phyloP scores from a whole-genome alignment of 2,888 invertebrate genomes.

The Andrena chrysosceles region DNA sequence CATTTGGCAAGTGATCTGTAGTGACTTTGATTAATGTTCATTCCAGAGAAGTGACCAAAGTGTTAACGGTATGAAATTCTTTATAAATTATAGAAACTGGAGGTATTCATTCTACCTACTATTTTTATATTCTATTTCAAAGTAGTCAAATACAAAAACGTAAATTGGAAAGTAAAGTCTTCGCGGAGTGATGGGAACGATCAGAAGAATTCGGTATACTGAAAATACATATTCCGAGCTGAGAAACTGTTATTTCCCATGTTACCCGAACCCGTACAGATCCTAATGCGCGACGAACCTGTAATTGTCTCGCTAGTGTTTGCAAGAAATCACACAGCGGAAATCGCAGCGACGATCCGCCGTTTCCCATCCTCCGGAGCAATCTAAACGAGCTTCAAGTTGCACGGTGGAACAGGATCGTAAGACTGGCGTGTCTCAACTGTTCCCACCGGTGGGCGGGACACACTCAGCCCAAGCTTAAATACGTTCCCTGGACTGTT shows the following conservation, averaged over 20 bases:
- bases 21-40: too few relatives aligned
- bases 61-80: too few relatives aligned
- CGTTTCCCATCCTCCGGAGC: slow-evolving; percentile 20
- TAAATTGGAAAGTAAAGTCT: too few relatives aligned
- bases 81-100: too few relatives aligned
- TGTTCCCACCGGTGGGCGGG: slow-evolving; percentile 48
- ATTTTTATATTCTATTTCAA: too few relatives aligned
- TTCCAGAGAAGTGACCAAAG: too few relatives aligned
- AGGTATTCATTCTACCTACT: too few relatives aligned
- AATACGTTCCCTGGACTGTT: slow-evolving; percentile 55
- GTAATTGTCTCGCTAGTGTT: not conserved
- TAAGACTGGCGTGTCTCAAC: slow-evolving; percentile 46
- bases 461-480: slow-evolving; percentile 42
- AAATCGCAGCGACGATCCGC: slow-evolving; percentile 21
- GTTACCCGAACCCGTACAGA: not conserved
- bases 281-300: not conserved
- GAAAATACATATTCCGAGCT: too few relatives aligned
- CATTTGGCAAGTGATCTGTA: not conserved
- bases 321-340: slow-evolving; percentile 25
- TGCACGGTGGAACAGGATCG: slow-evolving; percentile 27
- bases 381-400: slow-evolving; percentile 45
- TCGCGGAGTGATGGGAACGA: too few relatives aligned
- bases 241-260: not conserved
- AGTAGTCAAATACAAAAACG: too few relatives aligned
- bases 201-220: too few relatives aligned